Evolutionary conservation across 2,797 vertebrate species (phyloP).

Genomic region (Paguma larvata): DNA sequence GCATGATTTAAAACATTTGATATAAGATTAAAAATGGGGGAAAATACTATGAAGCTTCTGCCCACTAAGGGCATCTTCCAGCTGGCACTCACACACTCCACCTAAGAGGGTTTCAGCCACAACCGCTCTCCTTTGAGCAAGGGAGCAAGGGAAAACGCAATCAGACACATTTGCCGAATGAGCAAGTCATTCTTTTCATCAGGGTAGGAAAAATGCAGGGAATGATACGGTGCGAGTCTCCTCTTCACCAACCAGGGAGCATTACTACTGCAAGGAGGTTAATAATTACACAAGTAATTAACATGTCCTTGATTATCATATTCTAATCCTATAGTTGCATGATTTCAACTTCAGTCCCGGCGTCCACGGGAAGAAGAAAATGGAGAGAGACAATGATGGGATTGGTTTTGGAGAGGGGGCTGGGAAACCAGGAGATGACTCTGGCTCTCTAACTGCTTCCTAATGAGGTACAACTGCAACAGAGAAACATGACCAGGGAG

Average conservation of each 20-base stretch:
- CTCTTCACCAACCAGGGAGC: constrained; percentile 69
- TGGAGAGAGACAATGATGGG: background rate
- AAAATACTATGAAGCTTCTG: constrained; percentile 51
- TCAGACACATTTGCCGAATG: constrained; percentile 44
- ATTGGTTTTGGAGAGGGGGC: background rate
- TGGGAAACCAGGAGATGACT: background rate
- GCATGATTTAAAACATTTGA: background rate
- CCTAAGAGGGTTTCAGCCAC: constrained; percentile 16
- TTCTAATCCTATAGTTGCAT: constrained; percentile 46
- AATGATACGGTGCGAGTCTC: background rate
- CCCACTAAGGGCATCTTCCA: constrained; percentile 25
- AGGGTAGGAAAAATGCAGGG: constrained; percentile 50
- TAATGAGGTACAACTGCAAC: accelerated
- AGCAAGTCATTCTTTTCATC: constrained; percentile 73
- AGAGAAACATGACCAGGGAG: accelerated
- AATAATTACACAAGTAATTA: constrained; percentile 83
- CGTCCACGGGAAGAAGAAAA: constrained; percentile 1
- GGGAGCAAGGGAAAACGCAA: constrained; percentile 63
- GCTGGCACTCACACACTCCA: background rate
- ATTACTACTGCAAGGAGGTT: constrained; percentile 59
- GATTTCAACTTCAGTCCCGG: constrained; percentile 66
- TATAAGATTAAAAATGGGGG: background rate
- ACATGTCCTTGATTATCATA: constrained; percentile 66
- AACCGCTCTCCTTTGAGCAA: constrained; percentile 55
- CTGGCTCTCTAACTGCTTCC: background rate